Percentiles rank a stretch among this genome's conserved stretches.
Conservation (phyloP, 2,113 vertebrate genomes). For the Physeter macrocephalus region DNA sequence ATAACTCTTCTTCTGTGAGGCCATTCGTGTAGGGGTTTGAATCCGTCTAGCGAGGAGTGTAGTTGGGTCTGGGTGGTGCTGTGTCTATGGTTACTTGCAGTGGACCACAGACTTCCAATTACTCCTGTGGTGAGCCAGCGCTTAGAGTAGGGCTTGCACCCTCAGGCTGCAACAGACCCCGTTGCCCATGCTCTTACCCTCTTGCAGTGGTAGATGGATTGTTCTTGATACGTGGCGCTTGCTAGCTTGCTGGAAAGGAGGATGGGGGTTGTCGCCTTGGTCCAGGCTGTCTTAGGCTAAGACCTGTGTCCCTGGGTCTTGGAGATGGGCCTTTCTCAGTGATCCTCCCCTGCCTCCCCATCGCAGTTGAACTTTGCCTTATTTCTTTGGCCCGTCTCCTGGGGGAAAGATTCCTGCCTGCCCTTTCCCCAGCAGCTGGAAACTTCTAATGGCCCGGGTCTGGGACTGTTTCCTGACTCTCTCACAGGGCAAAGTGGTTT, state of each 20-base stretch:
- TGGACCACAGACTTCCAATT: not conserved
- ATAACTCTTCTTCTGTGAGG: not conserved
- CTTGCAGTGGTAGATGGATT: not conserved
- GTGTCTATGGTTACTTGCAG: not conserved
- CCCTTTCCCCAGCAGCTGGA: not conserved
- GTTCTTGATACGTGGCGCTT: not conserved
- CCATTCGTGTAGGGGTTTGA: not conserved
- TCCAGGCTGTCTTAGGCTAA: not conserved
- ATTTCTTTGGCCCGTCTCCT: not conserved
- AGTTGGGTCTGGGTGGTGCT: too few species aligned
- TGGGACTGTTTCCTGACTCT: not conserved
- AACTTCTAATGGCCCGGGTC: not conserved
- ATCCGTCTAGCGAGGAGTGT: not conserved
- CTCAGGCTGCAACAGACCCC: not conserved
- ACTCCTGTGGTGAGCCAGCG: not conserved
- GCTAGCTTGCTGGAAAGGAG: not conserved
- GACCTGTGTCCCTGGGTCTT: not conserved
- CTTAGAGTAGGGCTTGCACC: not conserved
- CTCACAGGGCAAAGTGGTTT: not conserved
- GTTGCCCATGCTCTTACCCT: not conserved
- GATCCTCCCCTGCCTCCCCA: not conserved
- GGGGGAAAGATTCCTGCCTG: not conserved
- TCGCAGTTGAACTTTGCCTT: not conserved
- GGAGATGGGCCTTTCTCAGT: not conserved
- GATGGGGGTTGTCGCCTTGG: not conserved